Base-by-base conservation (phyloP, 2,888 invertebrate species). In the Eledona agricola region DNA sequence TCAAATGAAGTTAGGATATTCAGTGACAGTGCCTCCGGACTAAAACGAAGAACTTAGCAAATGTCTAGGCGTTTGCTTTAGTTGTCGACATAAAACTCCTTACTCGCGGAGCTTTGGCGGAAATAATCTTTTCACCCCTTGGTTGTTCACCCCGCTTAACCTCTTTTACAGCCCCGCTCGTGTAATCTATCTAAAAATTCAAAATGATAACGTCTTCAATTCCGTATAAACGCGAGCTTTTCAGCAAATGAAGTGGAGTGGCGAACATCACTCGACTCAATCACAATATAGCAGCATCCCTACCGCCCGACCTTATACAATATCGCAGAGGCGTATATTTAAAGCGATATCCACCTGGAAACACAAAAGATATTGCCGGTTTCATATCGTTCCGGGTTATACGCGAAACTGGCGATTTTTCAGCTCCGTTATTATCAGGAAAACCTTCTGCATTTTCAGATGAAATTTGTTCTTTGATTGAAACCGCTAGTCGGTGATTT, bases 401-500 rank as follows among this genome's bases (percentile, higher is more conserved):
- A 42, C 20, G 12, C 11, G 12, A 10, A 16, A 6, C 19, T 7
- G 4, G 10, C 19, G 9, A 42, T 42, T 29, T 42, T 28, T 10
- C 20, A 16, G 29, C 12, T 42, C 29, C 20, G 42, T 13, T 23
- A 42, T 42, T 42, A 42, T 42, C 42, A 42, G 42, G 29, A 42
- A 42, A 42, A 29, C 17, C 28, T 17, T 23, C 29, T 19, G 19
- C 29, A 4, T 42, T 20, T 26, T 11, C 7, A 29, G 29, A 42
- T 42, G 28, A 42, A 29, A 42, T 28, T 17, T 15, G 28, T 12
- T 20, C 16, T 23, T 40, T 40, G 40, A 28, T 40, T 40, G 40
- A 40, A 40, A 40, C 40, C 38, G 26, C 26, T 38, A 17, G 32
- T 32, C 38, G 38, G 23, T 37, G 37, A 26, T 38, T 38, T 38